Conservation (phyloP, 2,888 invertebrate genomes). For the Alviniconcha strummeri region DNA sequence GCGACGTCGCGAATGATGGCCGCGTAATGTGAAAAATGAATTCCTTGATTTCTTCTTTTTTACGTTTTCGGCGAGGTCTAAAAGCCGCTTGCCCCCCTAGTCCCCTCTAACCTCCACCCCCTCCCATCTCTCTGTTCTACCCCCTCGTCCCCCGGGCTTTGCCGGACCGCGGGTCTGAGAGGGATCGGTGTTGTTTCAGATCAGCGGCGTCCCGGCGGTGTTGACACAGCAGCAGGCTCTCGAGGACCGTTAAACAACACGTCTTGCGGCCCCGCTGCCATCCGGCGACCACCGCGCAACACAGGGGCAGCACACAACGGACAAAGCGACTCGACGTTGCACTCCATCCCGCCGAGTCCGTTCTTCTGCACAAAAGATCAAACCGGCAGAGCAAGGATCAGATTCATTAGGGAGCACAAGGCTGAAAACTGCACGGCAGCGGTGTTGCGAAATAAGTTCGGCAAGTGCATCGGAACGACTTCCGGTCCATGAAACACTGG, state of each 20-base stretch:
- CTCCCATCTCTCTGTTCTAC: neutral
- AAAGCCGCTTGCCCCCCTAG: constrained; percentile 8
- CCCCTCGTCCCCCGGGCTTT: no score
- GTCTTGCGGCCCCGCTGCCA: neutral
- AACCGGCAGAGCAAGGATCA: constrained; percentile 23
- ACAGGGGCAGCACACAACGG: neutral
- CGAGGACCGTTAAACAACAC: constrained; percentile 7
- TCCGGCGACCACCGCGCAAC: neutral
- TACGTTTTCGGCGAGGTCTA: constrained; percentile 12
- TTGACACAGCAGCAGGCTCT: constrained; percentile 17
- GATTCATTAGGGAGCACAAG: constrained; percentile 22
- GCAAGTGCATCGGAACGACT: constrained; percentile 32
- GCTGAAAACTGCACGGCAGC: neutral
- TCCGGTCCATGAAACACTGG: constrained; percentile 29
- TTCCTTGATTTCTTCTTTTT: constrained; percentile 32
- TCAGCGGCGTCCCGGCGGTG: constrained; percentile 16
- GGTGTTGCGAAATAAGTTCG: constrained; percentile 29
- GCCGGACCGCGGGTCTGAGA: neutral
- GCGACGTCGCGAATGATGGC: constrained; percentile 34
- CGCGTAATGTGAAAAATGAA: constrained; percentile 36
- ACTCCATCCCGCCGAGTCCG: neutral
- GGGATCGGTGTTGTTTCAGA: constrained; percentile 27
- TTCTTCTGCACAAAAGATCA: constrained; percentile 32
- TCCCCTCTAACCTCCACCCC: neutral
- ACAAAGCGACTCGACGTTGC: neutral